Evolutionary conservation across 2,113 vertebrate species (phyloP).

Genomic region (Gambusia affinis): DNA sequence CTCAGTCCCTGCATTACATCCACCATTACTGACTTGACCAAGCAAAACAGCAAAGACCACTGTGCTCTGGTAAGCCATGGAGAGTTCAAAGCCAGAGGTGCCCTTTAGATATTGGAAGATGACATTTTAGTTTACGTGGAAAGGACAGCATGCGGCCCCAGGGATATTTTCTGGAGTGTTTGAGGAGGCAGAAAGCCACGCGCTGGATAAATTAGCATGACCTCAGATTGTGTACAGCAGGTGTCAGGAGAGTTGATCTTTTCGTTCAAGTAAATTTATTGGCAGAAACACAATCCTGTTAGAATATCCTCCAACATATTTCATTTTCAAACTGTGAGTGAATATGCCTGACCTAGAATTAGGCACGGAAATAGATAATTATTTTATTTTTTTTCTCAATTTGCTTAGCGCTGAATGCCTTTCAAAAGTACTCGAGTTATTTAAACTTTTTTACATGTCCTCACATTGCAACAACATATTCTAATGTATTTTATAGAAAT

Average conservation of each 20-base stretch:
- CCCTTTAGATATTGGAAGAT: slow-evolving; percentile 54
- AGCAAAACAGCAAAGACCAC: slow-evolving; percentile 95
- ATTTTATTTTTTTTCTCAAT: too few relatives aligned
- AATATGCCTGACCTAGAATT: slow-evolving; percentile 15
- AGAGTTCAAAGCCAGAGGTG: slow-evolving; percentile 37
- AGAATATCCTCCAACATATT: neutral
- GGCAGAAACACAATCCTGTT: slow-evolving; percentile 11
- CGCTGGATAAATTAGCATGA: slow-evolving; percentile 55
- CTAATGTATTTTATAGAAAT: too few relatives aligned
- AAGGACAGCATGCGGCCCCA: slow-evolving; percentile 18
- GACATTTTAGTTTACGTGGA: slow-evolving; percentile 58
- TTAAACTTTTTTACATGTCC: too few relatives aligned
- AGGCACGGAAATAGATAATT: slow-evolving; percentile 4
- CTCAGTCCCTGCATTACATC: slow-evolving; percentile 91
- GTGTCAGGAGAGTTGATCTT: slow-evolving; percentile 19
- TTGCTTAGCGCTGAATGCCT: slow-evolving; percentile 27
- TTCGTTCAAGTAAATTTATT: slow-evolving; percentile 16
- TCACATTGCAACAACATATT: too few relatives aligned
- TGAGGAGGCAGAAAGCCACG: slow-evolving; percentile 34
- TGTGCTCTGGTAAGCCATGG: slow-evolving; percentile 89
- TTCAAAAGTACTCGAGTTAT: too few relatives aligned
- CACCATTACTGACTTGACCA: slow-evolving; percentile 94
- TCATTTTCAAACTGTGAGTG: slow-evolving; percentile 22
- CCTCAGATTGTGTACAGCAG: slow-evolving; percentile 33
- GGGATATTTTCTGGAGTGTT: slow-evolving; percentile 45